These are phyloP conservation scores for Psilopsiagon aymara DNA, from an alignment of 2,113 vertebrate species.

Conservation along the genomic window DNA sequence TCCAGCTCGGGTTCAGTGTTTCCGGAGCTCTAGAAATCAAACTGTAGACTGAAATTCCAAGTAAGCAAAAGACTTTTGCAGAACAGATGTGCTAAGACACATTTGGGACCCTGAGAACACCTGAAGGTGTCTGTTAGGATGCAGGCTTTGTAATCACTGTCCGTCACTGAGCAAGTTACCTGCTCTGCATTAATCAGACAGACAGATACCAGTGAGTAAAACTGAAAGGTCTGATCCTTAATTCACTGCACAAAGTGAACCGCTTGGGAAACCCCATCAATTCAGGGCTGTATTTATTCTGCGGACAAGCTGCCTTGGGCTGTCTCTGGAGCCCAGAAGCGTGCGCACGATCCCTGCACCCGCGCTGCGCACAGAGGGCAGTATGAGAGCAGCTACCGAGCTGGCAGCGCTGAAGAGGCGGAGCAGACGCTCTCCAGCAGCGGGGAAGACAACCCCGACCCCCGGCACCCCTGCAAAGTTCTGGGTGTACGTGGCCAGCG, in stretches of 20 bases:
- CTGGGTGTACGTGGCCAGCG: not conserved
- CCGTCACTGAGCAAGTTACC: not conserved
- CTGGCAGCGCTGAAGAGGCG: not conserved
- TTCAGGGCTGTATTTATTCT: not conserved
- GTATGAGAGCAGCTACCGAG: not conserved
- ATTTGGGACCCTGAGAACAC: not conserved
- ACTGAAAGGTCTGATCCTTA: not conserved
- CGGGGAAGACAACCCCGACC: not conserved
- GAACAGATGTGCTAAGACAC: not conserved
- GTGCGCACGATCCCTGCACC: not conserved
- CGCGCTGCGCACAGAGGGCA: not conserved
- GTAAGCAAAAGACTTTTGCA: not conserved
- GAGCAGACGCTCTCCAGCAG: not conserved
- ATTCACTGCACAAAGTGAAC: not conserved
- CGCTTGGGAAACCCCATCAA: not conserved
- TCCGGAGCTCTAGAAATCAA: not conserved
- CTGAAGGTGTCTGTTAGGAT: not conserved
- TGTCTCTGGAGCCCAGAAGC: not conserved
- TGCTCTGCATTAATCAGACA: not conserved
- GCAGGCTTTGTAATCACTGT: not conserved
- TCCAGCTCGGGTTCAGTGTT: not conserved
- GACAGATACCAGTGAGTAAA: not conserved
- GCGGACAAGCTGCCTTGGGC: not conserved
- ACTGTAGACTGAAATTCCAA: not conserved
- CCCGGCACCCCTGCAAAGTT: not conserved